Percentiles rank a stretch among this genome's conserved stretches.
Evolutionary conservation across 2,797 vertebrate genomes (phyloP).

Genomic region (Sebastes paucispinis): DNA sequence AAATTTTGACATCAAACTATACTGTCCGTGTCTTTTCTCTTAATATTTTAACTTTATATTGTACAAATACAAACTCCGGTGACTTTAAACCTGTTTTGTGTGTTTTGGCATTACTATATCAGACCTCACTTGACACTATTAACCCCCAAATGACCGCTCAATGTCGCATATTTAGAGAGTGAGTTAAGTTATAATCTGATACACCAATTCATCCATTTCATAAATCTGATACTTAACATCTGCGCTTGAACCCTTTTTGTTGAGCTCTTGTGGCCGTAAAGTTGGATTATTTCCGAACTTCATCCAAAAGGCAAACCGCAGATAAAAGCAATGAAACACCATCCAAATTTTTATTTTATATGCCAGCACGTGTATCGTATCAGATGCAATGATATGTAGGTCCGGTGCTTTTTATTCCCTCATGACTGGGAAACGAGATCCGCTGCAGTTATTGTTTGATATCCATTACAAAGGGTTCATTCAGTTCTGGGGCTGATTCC

Average conservation of each 20-base stretch:
- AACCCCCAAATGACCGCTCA: not conserved
- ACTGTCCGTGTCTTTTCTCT: not conserved
- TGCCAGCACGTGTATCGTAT: conserved; percentile 64
- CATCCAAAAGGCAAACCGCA: conserved; percentile 20
- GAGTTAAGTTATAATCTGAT: conserved; percentile 24
- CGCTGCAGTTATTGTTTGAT: conserved; percentile 72
- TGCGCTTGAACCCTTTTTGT: conserved; percentile 24
- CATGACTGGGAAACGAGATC: conserved; percentile 71
- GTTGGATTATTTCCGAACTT: conserved; percentile 42
- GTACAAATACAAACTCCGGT: conserved; percentile 39
- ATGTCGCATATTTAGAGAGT: not conserved
- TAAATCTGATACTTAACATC: conserved; percentile 38
- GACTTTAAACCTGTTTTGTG: conserved; percentile 11
- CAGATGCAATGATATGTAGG: conserved; percentile 68
- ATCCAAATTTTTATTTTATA: conserved; percentile 60
- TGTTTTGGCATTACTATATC: conserved; percentile 23
- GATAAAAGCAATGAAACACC: conserved; percentile 64
- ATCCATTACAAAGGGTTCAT: conserved; percentile 73
- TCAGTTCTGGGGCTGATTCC: conserved; percentile 47
- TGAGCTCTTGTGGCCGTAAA: conserved; percentile 33
- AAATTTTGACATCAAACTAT: not conserved
- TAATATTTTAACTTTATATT: conserved; percentile 15
- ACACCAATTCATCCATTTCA: conserved; percentile 21
- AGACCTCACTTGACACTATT: not conserved
- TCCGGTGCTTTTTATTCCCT: conserved; percentile 57